Evolutionary conservation across 2,888 invertebrate genomes (phyloP).

Genomic region (Artemia sinica): DNA sequence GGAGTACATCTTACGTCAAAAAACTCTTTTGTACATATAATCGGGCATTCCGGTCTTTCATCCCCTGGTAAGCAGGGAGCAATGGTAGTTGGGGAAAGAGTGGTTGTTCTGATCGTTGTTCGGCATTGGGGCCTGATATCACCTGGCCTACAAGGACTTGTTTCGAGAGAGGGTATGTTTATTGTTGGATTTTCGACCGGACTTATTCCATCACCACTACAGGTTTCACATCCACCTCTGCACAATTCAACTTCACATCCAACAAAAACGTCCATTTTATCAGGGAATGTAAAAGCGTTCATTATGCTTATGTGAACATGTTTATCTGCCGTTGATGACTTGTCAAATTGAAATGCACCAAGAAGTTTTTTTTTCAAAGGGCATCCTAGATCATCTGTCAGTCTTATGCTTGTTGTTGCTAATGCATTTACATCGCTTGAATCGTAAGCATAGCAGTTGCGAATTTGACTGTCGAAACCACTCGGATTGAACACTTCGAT

Average conservation of each 20-base stretch:
- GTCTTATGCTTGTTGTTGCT: slow-evolving; percentile 25
- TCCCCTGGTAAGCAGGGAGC: neutral
- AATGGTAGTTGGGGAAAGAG: neutral
- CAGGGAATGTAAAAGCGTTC: slow-evolving; percentile 27
- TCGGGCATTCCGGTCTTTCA: neutral
- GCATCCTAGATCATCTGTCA: slow-evolving; percentile 27
- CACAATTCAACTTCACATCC: slow-evolving; percentile 27
- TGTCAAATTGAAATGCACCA: slow-evolving; percentile 24
- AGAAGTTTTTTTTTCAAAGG: slow-evolving; percentile 27
- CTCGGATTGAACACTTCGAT: slow-evolving; percentile 25
- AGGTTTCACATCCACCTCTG: slow-evolving; percentile 25
- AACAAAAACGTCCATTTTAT: slow-evolving; percentile 26
- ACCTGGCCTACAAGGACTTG: slow-evolving; percentile 2
- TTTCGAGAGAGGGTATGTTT: neutral
- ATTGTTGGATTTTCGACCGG: neutral
- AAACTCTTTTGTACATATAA: neutral
- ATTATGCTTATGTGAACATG: slow-evolving; percentile 26
- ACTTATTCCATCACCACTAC: neutral
- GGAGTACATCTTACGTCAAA: neutral
- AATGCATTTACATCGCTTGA: slow-evolving; percentile 25
- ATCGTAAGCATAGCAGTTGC: slow-evolving; percentile 27
- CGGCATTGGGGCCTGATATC: neutral
- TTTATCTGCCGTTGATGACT: slow-evolving; percentile 22
- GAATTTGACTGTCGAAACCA: slow-evolving; percentile 25
- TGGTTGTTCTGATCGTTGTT: slow-evolving; percentile 6